Evolutionary conservation across 2,113 vertebrate species (phyloP).

Genomic region (Ageneiosus marmoratus): DNA sequence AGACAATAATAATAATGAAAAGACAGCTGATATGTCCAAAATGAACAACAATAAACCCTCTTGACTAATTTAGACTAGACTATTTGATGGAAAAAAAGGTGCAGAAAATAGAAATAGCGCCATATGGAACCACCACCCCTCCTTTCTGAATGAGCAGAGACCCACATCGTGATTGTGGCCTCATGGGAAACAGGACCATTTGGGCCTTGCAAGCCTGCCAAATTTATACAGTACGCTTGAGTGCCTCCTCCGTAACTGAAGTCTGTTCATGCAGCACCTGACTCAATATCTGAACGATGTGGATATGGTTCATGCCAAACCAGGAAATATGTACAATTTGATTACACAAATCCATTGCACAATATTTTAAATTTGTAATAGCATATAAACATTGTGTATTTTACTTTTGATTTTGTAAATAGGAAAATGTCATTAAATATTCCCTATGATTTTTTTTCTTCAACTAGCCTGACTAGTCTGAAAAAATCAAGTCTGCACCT

Average conservation of each 20-base stretch:
- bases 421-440: neutral
- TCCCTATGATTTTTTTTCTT: neutral
- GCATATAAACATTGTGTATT: neutral
- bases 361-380: neutral
- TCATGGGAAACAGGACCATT: constrained; percentile 29
- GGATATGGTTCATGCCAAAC: neutral
- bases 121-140: constrained; percentile 40
- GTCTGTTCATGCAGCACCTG: constrained; percentile 22
- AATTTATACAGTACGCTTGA: constrained; percentile 37
- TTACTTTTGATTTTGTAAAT: neutral
- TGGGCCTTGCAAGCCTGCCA: constrained; percentile 34
- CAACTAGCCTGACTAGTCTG: neutral
- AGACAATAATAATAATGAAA: neutral
- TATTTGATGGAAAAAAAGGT: neutral
- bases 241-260: constrained; percentile 26
- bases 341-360: neutral
- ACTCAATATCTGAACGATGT: neutral
- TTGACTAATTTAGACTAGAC: neutral
- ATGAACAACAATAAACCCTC: neutral
- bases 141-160: constrained; percentile 47
- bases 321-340: neutral
- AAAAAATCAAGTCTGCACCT: neutral
- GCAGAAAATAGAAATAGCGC: constrained; percentile 34
- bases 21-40: neutral
- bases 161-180: constrained; percentile 41